These are phyloP conservation scores for Lamprotornis superbus DNA, from an alignment of 2,113 vertebrate species.

Conservation along the genomic window DNA sequence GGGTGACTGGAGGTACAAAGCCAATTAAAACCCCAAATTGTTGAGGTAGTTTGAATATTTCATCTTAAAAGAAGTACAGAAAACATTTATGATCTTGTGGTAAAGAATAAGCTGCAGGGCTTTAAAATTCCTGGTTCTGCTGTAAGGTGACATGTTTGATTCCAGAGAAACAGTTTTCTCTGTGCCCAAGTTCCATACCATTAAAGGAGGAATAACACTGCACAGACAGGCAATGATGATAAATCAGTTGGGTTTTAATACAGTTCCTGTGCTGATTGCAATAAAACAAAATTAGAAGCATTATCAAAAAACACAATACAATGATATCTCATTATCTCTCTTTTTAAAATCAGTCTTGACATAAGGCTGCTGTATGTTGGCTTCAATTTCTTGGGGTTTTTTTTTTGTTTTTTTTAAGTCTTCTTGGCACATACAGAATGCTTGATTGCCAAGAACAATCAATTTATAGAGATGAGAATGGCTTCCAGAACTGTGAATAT, in stretches of 20 bases:
- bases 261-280: neutral
- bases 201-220: neutral
- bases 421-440: constrained; percentile 20
- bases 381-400: constrained; percentile 17
- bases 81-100: neutral
- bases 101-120: neutral
- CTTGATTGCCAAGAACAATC: constrained; percentile 55
- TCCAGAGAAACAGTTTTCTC: neutral
- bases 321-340: neutral
- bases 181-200: neutral
- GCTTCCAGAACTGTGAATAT: constrained; percentile 42
- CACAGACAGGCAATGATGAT: neutral
- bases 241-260: neutral
- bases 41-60: neutral
- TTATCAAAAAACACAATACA: neutral
- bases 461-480: constrained; percentile 18
- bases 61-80: neutral
- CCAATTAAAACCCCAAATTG: neutral
- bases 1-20: neutral
- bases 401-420: neutral
- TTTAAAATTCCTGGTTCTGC: neutral
- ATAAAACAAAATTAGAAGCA: neutral
- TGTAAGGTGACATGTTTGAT: neutral
- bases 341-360: constrained; percentile 49
- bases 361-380: constrained; percentile 18